phyloP scores from a whole-genome alignment of 2,113 vertebrate genomes.

The Rallus limicola region DNA sequence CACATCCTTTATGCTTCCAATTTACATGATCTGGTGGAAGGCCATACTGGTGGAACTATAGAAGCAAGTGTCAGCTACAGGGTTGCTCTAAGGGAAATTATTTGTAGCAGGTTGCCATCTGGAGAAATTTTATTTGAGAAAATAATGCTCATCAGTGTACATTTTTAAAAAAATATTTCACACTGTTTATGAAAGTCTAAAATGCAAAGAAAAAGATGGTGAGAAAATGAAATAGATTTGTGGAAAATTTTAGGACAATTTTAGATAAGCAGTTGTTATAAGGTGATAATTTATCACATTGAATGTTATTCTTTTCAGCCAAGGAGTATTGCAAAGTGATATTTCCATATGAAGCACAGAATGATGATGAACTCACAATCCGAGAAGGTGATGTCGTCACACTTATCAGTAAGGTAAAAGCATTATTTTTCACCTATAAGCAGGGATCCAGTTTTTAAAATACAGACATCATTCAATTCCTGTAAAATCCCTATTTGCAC shows the following conservation, averaged over 20 bases:
- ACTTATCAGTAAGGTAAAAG: conserved; percentile 91
- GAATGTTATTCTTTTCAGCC: conserved; percentile 76
- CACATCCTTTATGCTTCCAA: background rate
- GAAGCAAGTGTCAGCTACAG: background rate
- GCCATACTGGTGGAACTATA: background rate
- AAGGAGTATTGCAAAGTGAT: conserved; percentile 97
- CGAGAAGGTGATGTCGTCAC: conserved; percentile 95
- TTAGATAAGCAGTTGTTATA: background rate
- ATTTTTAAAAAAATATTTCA: conserved; percentile 34
- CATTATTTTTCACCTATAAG: background rate
- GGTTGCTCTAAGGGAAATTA: background rate
- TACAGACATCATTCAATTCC: background rate
- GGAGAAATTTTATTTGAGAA: background rate
- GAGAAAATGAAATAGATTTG: background rate
- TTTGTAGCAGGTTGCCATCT: background rate
- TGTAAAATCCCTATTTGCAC: background rate
- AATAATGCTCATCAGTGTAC: background rate
- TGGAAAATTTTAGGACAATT: background rate
- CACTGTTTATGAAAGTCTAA: background rate
- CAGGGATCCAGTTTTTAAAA: background rate
- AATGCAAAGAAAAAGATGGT: background rate
- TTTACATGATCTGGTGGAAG: background rate
- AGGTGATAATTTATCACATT: conserved; percentile 25
- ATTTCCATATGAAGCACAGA: conserved; percentile 95
- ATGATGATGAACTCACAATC: conserved; percentile 95